Base-by-base conservation (phyloP, 2,797 vertebrate species). In the Aulostomus chinensis region DNA sequence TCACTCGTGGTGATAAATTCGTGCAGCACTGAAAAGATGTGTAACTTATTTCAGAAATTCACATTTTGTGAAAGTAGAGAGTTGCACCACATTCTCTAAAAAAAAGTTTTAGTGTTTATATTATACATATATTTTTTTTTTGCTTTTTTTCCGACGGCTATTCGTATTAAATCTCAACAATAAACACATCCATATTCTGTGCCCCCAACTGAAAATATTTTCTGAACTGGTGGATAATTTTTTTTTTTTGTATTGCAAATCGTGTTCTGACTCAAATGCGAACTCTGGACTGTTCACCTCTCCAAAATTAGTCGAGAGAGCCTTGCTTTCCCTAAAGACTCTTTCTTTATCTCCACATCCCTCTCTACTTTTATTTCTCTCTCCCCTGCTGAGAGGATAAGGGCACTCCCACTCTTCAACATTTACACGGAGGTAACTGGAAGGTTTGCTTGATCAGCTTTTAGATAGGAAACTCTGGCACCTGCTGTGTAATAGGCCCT, bases 391-490 rank as follows among this genome's bases (percentile, higher is more conserved):
- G 60, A 60, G 74, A 72, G 59, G 64, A 64, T 73, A 63, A 76
- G 70, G 51, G 49, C 60, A 61, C 58, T 62, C 57, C 58, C 58
- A 67, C 51, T 77, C 54, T 64, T 77, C 58, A 65, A 50, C 42
- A 62, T 74, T 78, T 55, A 59, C 51, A 63, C 60, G 20, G 63
- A 78, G 69, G 70, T 79, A 78, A 79, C 67, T 46, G 45, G 50
- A 39, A 75, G 78, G 67, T 82, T 73, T 74, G 68, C 58, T 79
- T 81, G 40, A 80, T 76, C 73, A 73, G 59, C 80, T 63, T 77
- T 75, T 64, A 61, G 39, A 59, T 65, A 31, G 29, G 43, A 75
- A 74, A 71, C 54, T 64, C 17, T 58, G 51, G 45, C 47, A 70
- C 41, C 61, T 62, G 47, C 49, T 22, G 35, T 42, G 52, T 12